These are phyloP conservation scores for Cherax destructor DNA, from an alignment of 1,140 invertebrate genomes.

Conservation along the genomic window DNA sequence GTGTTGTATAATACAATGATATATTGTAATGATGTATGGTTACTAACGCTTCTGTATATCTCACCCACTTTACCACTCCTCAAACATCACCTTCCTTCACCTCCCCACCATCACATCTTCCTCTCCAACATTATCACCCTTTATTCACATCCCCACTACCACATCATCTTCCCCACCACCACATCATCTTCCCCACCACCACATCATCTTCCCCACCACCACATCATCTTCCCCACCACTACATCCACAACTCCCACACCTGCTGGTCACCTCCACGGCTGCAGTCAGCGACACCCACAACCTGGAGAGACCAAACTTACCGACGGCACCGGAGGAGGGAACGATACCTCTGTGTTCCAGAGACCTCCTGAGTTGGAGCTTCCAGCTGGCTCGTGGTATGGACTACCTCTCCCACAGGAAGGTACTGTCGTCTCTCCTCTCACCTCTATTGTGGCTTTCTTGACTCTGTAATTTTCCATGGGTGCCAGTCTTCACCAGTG, in stretches of 20 bases:
- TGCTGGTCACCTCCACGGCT: neutral
- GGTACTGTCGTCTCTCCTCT: constrained; percentile 37
- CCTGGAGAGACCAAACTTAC: neutral
- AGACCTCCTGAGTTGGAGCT: constrained; percentile 71
- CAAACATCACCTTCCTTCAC: too few species aligned
- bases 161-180: too few species aligned
- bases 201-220: neutral
- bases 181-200: neutral
- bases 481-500: too few species aligned
- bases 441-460: neutral
- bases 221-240: neutral
- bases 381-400: constrained; percentile 70
- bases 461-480: neutral
- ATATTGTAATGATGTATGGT: too few species aligned
- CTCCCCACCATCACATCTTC: neutral
- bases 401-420: constrained; percentile 73
- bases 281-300: constrained; percentile 30
- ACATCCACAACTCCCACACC: neutral
- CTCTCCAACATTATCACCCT: neutral
- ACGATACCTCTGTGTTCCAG: constrained; percentile 1
- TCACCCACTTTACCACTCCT: too few species aligned
- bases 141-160: too few species aligned
- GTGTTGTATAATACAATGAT: too few species aligned
- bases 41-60: too few species aligned
- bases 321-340: neutral